Evolutionary conservation across 2,113 vertebrate species (phyloP).

Genomic region (Procavia capensis): DNA sequence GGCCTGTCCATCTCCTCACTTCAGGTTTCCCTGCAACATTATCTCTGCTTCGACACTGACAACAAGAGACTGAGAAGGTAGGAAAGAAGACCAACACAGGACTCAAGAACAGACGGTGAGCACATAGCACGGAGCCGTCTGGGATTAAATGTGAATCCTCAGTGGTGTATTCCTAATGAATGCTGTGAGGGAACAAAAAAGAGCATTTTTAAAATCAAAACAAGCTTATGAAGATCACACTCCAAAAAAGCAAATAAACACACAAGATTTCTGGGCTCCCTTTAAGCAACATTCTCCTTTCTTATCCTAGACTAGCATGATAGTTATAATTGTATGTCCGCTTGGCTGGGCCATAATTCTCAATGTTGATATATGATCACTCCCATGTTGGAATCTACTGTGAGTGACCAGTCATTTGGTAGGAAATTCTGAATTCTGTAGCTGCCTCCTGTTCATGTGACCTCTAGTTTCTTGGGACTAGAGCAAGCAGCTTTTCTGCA

Average conservation of each 20-base stretch:
- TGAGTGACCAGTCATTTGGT: too few species aligned
- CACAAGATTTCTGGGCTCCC: background rate
- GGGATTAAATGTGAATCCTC: background rate
- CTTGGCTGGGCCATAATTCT: too few species aligned
- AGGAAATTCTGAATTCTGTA: too few species aligned
- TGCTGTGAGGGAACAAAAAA: constrained; percentile 27
- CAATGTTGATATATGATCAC: too few species aligned
- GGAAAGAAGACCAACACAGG: background rate
- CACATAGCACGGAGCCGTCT: background rate
- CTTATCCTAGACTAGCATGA: background rate
- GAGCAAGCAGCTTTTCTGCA: too few species aligned
- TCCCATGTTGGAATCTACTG: too few species aligned
- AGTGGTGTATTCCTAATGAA: background rate
- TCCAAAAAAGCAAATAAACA: background rate
- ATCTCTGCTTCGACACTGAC: background rate
- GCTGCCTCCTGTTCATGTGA: too few species aligned
- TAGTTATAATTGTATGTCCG: too few species aligned
- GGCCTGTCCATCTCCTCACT: background rate
- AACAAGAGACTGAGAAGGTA: background rate
- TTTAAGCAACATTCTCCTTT: background rate
- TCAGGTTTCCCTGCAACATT: background rate
- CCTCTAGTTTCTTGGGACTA: too few species aligned
- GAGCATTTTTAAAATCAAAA: constrained; percentile 33
- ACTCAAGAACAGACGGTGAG: background rate
- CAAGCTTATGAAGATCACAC: background rate